Evolutionary conservation across 2,888 invertebrate species (phyloP), one percentile per base, ranked within the genome.

Genomic region (Cataglyphis rosenhaueri): DNA sequence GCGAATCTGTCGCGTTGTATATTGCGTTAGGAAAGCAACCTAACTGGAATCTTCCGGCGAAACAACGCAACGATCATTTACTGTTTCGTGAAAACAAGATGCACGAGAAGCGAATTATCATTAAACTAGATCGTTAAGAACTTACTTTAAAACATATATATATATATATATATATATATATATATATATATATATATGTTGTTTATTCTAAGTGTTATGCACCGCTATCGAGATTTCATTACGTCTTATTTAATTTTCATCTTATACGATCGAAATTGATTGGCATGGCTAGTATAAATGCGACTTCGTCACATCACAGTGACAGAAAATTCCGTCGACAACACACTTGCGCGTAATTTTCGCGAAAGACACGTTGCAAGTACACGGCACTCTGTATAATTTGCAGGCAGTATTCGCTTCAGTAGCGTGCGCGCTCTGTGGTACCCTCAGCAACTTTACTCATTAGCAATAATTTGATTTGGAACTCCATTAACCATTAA

Each of bases 381-480:
- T 89, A 84, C 84, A 73, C 86, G 81, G 82, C 78, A 86, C 87
- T 87, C 88, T 87, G 83, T 89, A 88, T 88, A 88, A 91, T 92
- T 91, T 89, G 88, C 89, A 91, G 90, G 81, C 84, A 85, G 84
- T 87, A 90, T 89, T 91, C 90, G 90, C 91, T 90, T 89, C 90
- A 88, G 88, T 89, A 87, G 90, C 90, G 87, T 88, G 87, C 90
- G 85, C 89, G 86, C 90, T 86, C 88, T 87, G 89, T 88, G 90
- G 88, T 89, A 91, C 91, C 89, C 90, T 87, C 88, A 86, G 90
- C 90, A 93, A 93, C 92, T 93, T 93, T 93, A 89, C 92, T 92
- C 92, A 92, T 93, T 93, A 93, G 90, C 92, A 91, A 91, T 93
- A 93, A 93, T 93, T 93, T 92, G 92, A 93, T 93, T 93, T 91